Evolutionary conservation across 2,113 vertebrate genomes (phyloP).

Genomic region (Limanda limanda): DNA sequence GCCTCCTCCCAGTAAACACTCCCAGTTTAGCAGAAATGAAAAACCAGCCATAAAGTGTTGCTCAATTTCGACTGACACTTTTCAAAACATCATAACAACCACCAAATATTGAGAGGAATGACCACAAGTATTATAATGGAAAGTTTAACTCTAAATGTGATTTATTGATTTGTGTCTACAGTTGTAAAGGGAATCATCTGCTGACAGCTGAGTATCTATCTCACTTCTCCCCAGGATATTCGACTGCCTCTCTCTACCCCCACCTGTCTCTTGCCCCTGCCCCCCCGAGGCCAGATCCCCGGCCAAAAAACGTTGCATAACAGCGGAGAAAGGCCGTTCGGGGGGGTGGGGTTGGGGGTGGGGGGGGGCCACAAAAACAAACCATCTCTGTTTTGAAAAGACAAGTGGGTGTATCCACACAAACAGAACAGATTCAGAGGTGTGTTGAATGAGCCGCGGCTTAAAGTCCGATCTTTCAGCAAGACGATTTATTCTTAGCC

Average conservation of each 20-base stretch:
- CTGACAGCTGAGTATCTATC: slow-evolving; percentile 13
- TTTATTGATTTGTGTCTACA: neutral
- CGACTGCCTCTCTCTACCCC: neutral
- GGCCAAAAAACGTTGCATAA: slow-evolving; percentile 46
- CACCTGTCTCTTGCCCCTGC: neutral
- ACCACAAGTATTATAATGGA: neutral
- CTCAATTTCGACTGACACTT: neutral
- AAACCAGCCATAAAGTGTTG: neutral
- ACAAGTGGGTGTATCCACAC: slow-evolving; percentile 3
- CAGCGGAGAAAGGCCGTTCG: slow-evolving; percentile 22
- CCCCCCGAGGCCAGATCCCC: slow-evolving; percentile 14
- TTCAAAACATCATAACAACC: neutral
- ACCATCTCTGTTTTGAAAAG: slow-evolving; percentile 35
- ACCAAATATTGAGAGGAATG: neutral
- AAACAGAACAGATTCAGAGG: slow-evolving; percentile 16
- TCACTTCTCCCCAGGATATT: slow-evolving; percentile 44
- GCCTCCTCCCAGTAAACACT: slow-evolving; percentile 16
- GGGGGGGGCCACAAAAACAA: slow-evolving; percentile 42
- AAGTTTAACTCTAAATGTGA: neutral
- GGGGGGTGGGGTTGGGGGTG: neutral
- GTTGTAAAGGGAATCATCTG: slow-evolving; percentile 9
- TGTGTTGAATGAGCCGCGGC: slow-evolving; percentile 10
- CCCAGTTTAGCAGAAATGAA: slow-evolving; percentile 10
- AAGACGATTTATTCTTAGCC: slow-evolving; percentile 70
- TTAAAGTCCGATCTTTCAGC: neutral